Evolutionary conservation across 1,140 invertebrate genomes (phyloP).

Genomic region (Heliconius himera): DNA sequence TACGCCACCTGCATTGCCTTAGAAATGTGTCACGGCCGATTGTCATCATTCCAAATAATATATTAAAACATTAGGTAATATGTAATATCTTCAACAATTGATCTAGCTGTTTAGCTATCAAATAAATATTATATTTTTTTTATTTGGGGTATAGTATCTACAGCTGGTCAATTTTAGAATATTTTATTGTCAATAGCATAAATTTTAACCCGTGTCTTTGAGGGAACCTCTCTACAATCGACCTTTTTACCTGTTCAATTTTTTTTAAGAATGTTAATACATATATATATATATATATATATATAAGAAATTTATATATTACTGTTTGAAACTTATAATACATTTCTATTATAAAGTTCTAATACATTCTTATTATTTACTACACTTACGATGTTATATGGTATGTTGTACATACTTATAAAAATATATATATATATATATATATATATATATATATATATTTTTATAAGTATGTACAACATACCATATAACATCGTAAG

Average conservation of each 20-base stretch:
- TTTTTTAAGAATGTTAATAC: not conserved
- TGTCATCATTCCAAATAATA: not conserved
- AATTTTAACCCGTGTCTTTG: not conserved
- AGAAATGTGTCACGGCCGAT: conserved; percentile 23
- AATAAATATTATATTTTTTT: too few relatives aligned
- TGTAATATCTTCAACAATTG: too few relatives aligned
- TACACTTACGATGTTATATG: too few relatives aligned
- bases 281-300: too few relatives aligned
- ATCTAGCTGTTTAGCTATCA: too few relatives aligned
- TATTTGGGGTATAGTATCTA: too few relatives aligned
- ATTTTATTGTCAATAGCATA: not conserved
- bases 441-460: too few relatives aligned
- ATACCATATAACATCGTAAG: too few relatives aligned
- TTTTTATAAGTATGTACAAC: not conserved
- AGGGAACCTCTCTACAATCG: not conserved
- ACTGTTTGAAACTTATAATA: too few relatives aligned
- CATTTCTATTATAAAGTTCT: too few relatives aligned
- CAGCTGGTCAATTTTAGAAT: not conserved
- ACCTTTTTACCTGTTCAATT: not conserved
- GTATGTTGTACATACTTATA: too few relatives aligned
- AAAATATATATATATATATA: not conserved
- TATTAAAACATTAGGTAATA: not conserved
- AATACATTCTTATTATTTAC: too few relatives aligned
- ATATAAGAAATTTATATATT: not conserved
- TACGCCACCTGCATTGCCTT: conserved; percentile 20